These are phyloP conservation scores for Psilopogon haemacephalus DNA, from an alignment of 2,113 vertebrate genomes.

Conservation along the genomic window DNA sequence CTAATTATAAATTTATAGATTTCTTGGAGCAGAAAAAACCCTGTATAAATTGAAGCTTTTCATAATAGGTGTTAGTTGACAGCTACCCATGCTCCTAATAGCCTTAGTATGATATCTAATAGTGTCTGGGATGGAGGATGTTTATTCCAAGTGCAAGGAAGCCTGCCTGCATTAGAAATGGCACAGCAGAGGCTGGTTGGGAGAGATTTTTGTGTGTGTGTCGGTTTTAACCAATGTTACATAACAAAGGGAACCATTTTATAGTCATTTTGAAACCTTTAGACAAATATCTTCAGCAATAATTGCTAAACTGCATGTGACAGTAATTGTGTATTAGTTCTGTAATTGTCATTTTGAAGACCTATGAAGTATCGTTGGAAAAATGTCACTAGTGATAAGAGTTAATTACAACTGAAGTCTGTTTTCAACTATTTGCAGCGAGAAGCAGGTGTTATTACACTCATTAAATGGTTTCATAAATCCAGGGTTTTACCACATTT, in stretches of 20 bases:
- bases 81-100: slow-evolving; percentile 61
- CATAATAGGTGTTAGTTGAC: slow-evolving; percentile 67
- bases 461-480: slow-evolving; percentile 79
- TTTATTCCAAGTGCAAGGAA: slow-evolving; percentile 3
- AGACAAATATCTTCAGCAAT: slow-evolving; percentile 79
- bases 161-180: neutral
- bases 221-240: slow-evolving; percentile 59
- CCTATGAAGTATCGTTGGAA: slow-evolving; percentile 78
- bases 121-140: neutral
- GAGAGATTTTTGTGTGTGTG: slow-evolving; percentile 18
- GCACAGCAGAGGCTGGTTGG: neutral
- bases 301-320: slow-evolving; percentile 80
- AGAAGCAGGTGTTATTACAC: slow-evolving; percentile 77
- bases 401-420: slow-evolving; percentile 81
- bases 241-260: slow-evolving; percentile 74
- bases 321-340: slow-evolving; percentile 81
- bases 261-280: slow-evolving; percentile 71
- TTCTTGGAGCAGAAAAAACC: slow-evolving; percentile 69
- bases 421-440: slow-evolving; percentile 75
- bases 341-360: slow-evolving; percentile 81
- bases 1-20: slow-evolving; percentile 80
- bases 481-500: slow-evolving; percentile 74
- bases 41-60: slow-evolving; percentile 71
- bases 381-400: slow-evolving; percentile 80
- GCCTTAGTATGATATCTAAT: slow-evolving; percentile 26